Conservation (phyloP, 2,888 invertebrate species). For the Silvanus unidentatus region DNA sequence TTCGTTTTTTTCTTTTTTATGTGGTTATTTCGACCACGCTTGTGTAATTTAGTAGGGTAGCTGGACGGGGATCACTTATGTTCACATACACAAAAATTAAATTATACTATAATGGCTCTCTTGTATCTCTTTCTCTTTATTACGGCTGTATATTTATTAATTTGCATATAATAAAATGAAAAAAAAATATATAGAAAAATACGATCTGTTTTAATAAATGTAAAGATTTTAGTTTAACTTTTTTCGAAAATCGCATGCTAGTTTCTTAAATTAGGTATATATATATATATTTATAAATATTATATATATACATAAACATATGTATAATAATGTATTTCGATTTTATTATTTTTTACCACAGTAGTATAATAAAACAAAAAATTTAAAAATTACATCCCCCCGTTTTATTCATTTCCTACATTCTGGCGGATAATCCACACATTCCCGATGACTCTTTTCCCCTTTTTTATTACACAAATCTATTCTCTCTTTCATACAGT, state of each 20-base stretch:
- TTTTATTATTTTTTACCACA: conserved; percentile 48
- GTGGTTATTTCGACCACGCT: no score
- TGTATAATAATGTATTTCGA: conserved; percentile 46
- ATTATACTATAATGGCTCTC: conserved; percentile 26
- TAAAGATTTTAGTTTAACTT: conserved; percentile 37
- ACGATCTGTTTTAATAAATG: conserved; percentile 42
- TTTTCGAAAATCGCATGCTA: conserved; percentile 42
- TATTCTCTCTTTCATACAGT: conserved; percentile 33
- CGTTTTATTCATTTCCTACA: conserved; percentile 12
- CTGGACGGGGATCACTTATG: conserved; percentile 50
- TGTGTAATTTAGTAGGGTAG: conserved; percentile 41
- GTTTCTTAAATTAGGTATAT: conserved; percentile 25
- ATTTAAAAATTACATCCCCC: conserved; percentile 12
- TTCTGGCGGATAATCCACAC: conserved; percentile 34
- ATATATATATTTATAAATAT: no score
- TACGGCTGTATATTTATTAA: conserved; percentile 43
- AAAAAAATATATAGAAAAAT: conserved; percentile 30
- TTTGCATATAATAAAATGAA: no score
- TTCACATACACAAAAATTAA: conserved; percentile 26
- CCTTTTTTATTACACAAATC: conserved; percentile 38
- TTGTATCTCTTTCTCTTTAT: neutral
- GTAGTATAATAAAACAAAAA: conserved; percentile 40
- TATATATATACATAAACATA: conserved; percentile 35
- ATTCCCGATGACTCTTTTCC: conserved; percentile 36
- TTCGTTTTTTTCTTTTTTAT: no score